Evolutionary conservation across 2,797 vertebrate genomes (phyloP).

Genomic region (Sciurus carolinensis): DNA sequence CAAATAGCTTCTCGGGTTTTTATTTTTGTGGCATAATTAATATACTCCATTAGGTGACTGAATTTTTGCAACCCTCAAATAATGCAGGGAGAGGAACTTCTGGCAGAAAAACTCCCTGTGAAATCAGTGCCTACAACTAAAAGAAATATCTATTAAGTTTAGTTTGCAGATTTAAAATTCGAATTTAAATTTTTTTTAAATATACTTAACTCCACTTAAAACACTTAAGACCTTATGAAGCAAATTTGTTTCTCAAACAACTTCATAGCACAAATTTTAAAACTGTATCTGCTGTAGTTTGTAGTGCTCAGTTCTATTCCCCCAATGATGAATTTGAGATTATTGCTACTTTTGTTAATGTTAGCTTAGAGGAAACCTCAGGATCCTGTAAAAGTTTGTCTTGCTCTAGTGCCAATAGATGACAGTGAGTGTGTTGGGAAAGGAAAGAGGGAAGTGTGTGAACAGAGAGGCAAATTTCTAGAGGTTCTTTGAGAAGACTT

Average conservation of each 20-base stretch:
- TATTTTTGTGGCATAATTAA: conserved; percentile 7
- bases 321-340: conserved; percentile 54
- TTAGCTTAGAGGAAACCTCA: conserved; percentile 63
- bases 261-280: conserved; percentile 70
- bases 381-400: conserved; percentile 48
- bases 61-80: conserved; percentile 56
- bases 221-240: conserved; percentile 61
- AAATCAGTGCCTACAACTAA: conserved; percentile 36
- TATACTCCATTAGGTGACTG: background rate
- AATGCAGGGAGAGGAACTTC: background rate
- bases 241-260: conserved; percentile 71
- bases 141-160: conserved; percentile 51
- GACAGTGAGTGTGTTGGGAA: background rate
- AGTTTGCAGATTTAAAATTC: conserved; percentile 55
- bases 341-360: conserved; percentile 64
- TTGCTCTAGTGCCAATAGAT: conserved; percentile 59
- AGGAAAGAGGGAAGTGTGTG: conserved; percentile 18
- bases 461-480: conserved; percentile 54
- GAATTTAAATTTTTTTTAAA: background rate
- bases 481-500: conserved; percentile 39
- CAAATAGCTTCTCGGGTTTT: background rate
- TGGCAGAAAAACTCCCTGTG: conserved; percentile 44
- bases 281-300: conserved; percentile 63
- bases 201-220: background rate
- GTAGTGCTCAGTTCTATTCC: conserved; percentile 58